These are phyloP conservation scores for Parasteatoda lunata DNA, from an alignment of 2,888 invertebrate genomes.

Conservation along the genomic window DNA sequence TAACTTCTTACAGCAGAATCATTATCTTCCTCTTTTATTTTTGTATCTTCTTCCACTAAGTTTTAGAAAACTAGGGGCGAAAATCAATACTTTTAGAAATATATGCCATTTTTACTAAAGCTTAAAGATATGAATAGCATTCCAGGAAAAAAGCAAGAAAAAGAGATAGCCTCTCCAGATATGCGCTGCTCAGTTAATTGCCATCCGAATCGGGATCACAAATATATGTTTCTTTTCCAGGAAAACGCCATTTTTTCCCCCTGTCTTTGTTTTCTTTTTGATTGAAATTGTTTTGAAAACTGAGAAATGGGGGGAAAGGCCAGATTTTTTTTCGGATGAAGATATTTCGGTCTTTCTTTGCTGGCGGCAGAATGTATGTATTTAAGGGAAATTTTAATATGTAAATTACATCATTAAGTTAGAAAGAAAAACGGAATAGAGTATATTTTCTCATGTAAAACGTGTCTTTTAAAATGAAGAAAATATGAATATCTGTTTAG, in stretches of 20 bases:
- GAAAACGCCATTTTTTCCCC: not conserved
- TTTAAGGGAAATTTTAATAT: not conserved
- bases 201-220: not conserved
- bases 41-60: not conserved
- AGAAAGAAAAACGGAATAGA: not conserved
- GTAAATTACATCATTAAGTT: not conserved
- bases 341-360: not conserved
- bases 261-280: not conserved
- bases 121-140: not conserved
- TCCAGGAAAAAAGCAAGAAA: not conserved
- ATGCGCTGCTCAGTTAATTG: not conserved
- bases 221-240: not conserved
- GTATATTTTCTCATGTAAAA: not conserved
- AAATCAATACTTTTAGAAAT: conserved; percentile 1
- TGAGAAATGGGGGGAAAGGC: not conserved
- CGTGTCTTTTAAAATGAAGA: no score
- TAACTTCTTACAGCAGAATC: not conserved
- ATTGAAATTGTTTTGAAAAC: not conserved
- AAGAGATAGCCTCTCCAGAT: not conserved
- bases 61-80: not conserved
- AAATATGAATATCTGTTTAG: no score
- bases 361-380: not conserved
- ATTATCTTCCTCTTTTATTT: not conserved
- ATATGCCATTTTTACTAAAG: not conserved
- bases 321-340: not conserved